Evolutionary conservation across 2,113 vertebrate genomes (phyloP), one percentile per base, ranked within the genome.

Genomic region (Zapus hudsonius): DNA sequence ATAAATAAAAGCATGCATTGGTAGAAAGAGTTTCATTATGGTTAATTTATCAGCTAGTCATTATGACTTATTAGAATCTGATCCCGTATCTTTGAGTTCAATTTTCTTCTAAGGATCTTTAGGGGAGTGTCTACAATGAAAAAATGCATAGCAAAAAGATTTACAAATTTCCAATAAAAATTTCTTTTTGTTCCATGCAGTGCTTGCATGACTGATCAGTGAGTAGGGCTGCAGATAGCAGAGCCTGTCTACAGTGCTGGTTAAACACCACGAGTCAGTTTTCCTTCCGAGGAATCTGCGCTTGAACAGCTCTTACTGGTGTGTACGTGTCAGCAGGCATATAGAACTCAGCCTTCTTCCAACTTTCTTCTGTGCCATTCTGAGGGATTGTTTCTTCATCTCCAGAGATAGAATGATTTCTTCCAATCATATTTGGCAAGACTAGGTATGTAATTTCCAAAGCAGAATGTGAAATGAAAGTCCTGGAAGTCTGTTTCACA

Each of bases 221-320:
- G 29, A 40, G 12, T 78, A 31, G 4, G 25, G 11, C n/a, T 70
- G 19, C 8, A 33, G 79, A 27, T 63, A 92, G 25, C 75, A 75
- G 12, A 84, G 8, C 25, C 22, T 75, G 10, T 20, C 16, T 75
- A 78, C 42, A 81, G 38, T 52, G 70, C 73, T 80, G 76, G 52
- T 95, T 87, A 87, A 93, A 59, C 69, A 52, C 38, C 33, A 83
- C 57, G 5, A 36, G 44, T 81, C 84, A 79, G 75, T 87, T 91
- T 47, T 93, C 55, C 63, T 66, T 59, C 73, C 82, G 73, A 63
- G 40, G 87, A 81, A 72, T 73, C 61, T 63, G 67, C 42, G 40
- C 67, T 42, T 87, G 83, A 84, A 67, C 9, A 87, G 57, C n/a
- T 36, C 61, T 66, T 31, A 38, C 78, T 79, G 52, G 40, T 84